Base-by-base conservation (phyloP, 2,888 invertebrate genomes). In the Rhingia rostrata region DNA sequence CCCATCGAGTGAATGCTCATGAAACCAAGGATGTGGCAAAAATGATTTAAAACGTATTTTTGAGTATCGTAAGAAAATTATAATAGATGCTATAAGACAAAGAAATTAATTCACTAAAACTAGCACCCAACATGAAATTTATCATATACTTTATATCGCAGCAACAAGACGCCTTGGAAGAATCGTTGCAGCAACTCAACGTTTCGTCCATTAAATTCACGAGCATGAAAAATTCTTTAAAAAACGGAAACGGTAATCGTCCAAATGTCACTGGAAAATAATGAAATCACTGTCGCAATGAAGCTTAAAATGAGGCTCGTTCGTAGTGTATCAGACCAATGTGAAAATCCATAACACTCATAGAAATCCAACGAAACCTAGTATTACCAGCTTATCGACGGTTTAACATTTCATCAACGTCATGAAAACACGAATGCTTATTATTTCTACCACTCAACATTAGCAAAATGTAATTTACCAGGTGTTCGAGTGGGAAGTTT, bases 281-380 rank as follows among this genome's bases (percentile, higher is more conserved):
- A 94, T 22, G 94, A 93, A 39, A 93, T 88, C 0, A 94, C 89
- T 0, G 94, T 93, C 58, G 94, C 90, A 4, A 93, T 60, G 4
- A 93, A 92, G 6, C 94, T 94, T 0, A 93, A 84, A 0, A 92
- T 87, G 88, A 94, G 91, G 0, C 93, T 92, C 51, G 91, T 89
- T 77, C 94, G 91, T 88, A 94, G 90, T 2, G 94, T 92, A 7
- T 92, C 97, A 93, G 0, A 97, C 97, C 77, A 93, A 58, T 0
- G 94, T 94, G 90, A 86, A 95, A 93, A 49, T 97, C 97, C 96
- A 97, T 96, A 67, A 96, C 91, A 91, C 95, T 86, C 95, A 95
- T 74, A 94, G 89, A 87, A 95, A 95, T 0, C 94, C 94, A 63
- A 94, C 93, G 3, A 95, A 94, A 6, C 94, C 93, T 0, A 95